phyloP scores from a whole-genome alignment of 2,888 invertebrate species.

The Amiota minor region DNA sequence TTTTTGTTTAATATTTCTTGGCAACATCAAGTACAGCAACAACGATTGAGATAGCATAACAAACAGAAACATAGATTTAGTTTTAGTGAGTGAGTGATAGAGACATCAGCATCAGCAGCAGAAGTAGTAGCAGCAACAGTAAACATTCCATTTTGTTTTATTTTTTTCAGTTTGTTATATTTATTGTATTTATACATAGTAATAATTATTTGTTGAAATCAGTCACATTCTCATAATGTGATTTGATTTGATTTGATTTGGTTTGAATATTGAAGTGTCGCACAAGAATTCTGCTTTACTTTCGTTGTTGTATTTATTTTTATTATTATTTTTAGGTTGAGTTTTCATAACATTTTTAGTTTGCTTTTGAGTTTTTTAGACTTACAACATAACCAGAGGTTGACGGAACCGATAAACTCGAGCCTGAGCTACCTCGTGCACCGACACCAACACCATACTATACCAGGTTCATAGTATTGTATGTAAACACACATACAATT shows the following conservation, averaged over 20 bases:
- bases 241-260: background rate
- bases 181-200: background rate
- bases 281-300: constrained; percentile 41
- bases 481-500: constrained; percentile 31
- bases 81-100: too few relatives aligned
- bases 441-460: constrained; percentile 73
- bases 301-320: constrained; percentile 9
- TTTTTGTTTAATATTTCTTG: constrained; percentile 17
- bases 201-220: background rate
- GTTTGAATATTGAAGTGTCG: constrained; percentile 33
- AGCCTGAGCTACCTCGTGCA: constrained; percentile 83
- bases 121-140: constrained; percentile 3
- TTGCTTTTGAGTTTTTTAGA: constrained; percentile 72
- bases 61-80: too few relatives aligned
- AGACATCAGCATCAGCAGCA: background rate
- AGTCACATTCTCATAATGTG: background rate
- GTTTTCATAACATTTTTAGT: too few relatives aligned
- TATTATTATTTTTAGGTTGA: background rate
- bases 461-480: constrained; percentile 36
- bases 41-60: background rate
- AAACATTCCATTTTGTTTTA: background rate
- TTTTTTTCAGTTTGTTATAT: background rate
- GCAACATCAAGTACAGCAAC: constrained; percentile 15
- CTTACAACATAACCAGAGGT: constrained; percentile 81
- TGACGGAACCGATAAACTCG: constrained; percentile 88